Conservation (phyloP, 2,797 vertebrate genomes). For the Enteromius fasciolatus region DNA sequence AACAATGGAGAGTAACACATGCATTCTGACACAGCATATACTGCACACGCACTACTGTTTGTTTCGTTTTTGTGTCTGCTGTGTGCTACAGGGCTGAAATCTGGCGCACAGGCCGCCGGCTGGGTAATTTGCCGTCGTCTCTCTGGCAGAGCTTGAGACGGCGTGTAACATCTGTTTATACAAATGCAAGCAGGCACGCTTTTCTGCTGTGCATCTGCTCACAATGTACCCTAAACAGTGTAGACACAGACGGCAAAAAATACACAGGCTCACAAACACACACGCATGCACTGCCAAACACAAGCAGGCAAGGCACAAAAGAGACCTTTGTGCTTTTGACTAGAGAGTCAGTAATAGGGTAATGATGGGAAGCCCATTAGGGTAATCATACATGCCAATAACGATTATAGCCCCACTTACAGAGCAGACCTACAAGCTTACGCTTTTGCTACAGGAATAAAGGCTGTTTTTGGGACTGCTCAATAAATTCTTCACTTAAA, state of each 20-base stretch:
- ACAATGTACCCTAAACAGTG: slow-evolving; percentile 55
- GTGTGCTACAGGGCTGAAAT: slow-evolving; percentile 45
- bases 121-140: slow-evolving; percentile 53
- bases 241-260: slow-evolving; percentile 55
- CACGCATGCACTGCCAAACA: slow-evolving; percentile 39
- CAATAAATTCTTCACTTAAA: slow-evolving; percentile 36
- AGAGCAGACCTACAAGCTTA: slow-evolving; percentile 47
- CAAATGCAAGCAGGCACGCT: slow-evolving; percentile 54
- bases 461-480: slow-evolving; percentile 33
- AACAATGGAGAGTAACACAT: slow-evolving; percentile 40
- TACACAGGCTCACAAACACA: slow-evolving; percentile 49
- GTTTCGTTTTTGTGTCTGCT: slow-evolving; percentile 12
- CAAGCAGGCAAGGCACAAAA: slow-evolving; percentile 48
- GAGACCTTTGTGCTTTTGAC: slow-evolving; percentile 59
- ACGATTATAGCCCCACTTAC: slow-evolving; percentile 48
- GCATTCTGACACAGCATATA: slow-evolving; percentile 45
- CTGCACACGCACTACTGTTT: slow-evolving; percentile 55
- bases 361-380: slow-evolving; percentile 69
- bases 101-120: slow-evolving; percentile 42
- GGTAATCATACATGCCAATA: slow-evolving; percentile 68
- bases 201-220: slow-evolving; percentile 57
- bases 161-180: slow-evolving; percentile 62
- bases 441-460: slow-evolving; percentile 28
- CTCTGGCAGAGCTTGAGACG: slow-evolving; percentile 53
- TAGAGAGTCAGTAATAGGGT: slow-evolving; percentile 65